Base-by-base conservation (phyloP, 2,888 invertebrate species). In the Priocnemis perturbator region DNA sequence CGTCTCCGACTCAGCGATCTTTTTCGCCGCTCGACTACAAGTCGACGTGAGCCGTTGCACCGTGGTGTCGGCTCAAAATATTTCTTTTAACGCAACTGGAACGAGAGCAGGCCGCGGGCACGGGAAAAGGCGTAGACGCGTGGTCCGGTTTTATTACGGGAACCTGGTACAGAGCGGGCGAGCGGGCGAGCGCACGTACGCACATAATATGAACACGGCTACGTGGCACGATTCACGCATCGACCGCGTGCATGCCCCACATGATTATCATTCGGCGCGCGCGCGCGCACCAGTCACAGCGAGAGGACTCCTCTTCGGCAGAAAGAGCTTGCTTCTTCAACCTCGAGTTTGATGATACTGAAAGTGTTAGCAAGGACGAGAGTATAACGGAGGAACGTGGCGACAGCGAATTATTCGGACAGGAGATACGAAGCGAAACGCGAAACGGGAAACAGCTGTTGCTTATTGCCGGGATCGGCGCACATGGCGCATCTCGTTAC, bases 91-190 rank as follows among this genome's bases (percentile, higher is more conserved):
- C n/a, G 30, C 26, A 21, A 21, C 58, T 19, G 60, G 44, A 76
- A 73, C 70, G 70, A 77, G 70, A 57, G 62, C 52, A 70, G 62
- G 53, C 65, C 53, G 58, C 64, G 70, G 21, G 1, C 37, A 11
- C 64, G 70, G 76, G 76, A 78, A 81, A 79, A 81, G 76, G 74
- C 67, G 69, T 62, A 70, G 65, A 69, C 66, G 21, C 59, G 64
- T 66, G 71, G 74, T 81, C 79, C 81, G 78, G 79, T 81, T 81
- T 73, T 79, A 66, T 74, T 74, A 67, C 74, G 76, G 61, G 73
- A 74, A 74, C 68, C 72, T 58, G 61, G 53, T 63, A 59, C 61
- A 57, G 44, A 26, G 57, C 63, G 17, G 15, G 48, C 60, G 56
- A 55, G 30, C 59, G 20, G 15, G 37, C 11, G 19, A 14, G n/a